Evolutionary conservation across 1,140 invertebrate species (phyloP), one percentile per base, ranked within the genome.

Genomic region (Drepana arcuata): DNA sequence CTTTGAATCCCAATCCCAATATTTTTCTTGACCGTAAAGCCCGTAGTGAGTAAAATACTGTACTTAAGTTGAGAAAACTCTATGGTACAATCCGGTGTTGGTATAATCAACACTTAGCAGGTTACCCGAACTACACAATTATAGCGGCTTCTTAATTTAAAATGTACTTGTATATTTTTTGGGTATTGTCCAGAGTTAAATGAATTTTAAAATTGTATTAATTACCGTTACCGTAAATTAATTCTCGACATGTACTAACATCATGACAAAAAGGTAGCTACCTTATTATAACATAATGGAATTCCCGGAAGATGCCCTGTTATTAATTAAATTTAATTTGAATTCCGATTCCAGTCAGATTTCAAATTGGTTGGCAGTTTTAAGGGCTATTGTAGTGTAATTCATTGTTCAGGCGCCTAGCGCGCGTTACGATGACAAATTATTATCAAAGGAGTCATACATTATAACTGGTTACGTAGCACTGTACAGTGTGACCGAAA

Each of bases 261-360:
- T n/a, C 11, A 9, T 9, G 31, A 33, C 2, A 11, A 5, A 3
- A 13, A 12, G 23, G 3, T 21, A 3, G 11, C 2, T 16, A 1
- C 10, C 7, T 11, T 4, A 31, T 31, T 16, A 18, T 16, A n/a
- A n/a, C 6, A 16, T n/a, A 35, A 27, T 27, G 15, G 23, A 27
- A 35, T 13, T 25, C n/a, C 15, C 11, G 13, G 27, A 38, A 23
- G 16, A 13, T 16, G 24, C n/a, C 33, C 23, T 16, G 30, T 38
- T 38, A 38, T 38, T 44, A 49, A 46, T 44, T 49, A 51, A 51
- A 42, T 48, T 48, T 48, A 45, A 51, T 56, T 45, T 35, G 30
- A 32, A 50, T 50, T 44, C 37, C 33, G 28, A 37, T 41, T 38
- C 14, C 16, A 49, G 36, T 24, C n/a, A 31, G 32, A 43, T 49